phyloP scores from a whole-genome alignment of 2,888 invertebrate species.

The Pediacus dermestoides region DNA sequence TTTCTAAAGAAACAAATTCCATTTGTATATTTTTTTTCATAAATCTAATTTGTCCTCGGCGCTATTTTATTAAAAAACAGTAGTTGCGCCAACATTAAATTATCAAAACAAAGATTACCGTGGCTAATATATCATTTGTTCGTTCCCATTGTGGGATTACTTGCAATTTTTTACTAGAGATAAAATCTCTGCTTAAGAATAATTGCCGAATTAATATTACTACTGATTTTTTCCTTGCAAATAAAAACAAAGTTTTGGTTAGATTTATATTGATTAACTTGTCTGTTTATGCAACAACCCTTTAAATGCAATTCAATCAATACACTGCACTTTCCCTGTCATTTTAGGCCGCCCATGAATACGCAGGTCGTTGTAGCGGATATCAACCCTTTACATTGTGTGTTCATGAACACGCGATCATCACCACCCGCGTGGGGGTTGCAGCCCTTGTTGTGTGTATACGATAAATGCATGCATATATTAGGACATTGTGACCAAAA shows the following conservation, averaged over 20 bases:
- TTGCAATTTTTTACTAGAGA: too few relatives aligned
- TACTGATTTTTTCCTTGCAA: too few relatives aligned
- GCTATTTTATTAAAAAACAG: slow-evolving; percentile 28
- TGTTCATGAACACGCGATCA: slow-evolving; percentile 27
- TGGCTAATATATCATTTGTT: too few relatives aligned
- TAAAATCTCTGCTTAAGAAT: too few relatives aligned
- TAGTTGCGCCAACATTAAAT: slow-evolving; percentile 21
- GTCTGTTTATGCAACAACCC: not conserved
- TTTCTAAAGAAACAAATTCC: slow-evolving; percentile 31
- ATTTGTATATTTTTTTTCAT: slow-evolving; percentile 35
- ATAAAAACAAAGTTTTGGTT: too few relatives aligned
- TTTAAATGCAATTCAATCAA: slow-evolving; percentile 15
- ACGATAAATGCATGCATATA: slow-evolving; percentile 2
- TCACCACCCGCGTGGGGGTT: slow-evolving; percentile 11
- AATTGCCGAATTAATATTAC: too few relatives aligned
- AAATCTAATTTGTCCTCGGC: slow-evolving; percentile 36
- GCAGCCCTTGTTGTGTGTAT: not conserved
- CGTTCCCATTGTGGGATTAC: too few relatives aligned
- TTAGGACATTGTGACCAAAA: too few relatives aligned
- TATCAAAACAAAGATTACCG: too few relatives aligned
- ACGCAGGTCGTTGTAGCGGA: slow-evolving; percentile 23
- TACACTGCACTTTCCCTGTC: slow-evolving; percentile 25
- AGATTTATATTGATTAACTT: slow-evolving; percentile 1
- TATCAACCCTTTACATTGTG: slow-evolving; percentile 27
- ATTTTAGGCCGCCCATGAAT: slow-evolving; percentile 18